phyloP scores from a whole-genome alignment of 2,113 vertebrate genomes.

The Trichomycterus rosablanca region DNA sequence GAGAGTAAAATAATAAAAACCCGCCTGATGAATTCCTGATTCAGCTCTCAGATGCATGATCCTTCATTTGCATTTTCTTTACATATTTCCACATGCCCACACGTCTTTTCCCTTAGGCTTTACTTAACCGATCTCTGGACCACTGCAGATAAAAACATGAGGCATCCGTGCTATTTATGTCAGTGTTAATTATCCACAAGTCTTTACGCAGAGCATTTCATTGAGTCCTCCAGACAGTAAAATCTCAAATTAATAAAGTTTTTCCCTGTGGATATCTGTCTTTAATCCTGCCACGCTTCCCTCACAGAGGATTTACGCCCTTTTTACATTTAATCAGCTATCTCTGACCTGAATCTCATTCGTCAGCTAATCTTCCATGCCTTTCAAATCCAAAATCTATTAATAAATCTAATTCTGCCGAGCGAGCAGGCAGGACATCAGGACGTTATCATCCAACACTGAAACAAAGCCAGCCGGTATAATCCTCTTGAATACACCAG shows the following conservation, averaged over 20 bases:
- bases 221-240: conserved; percentile 50
- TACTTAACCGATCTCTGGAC: too few relatives aligned
- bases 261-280: conserved; percentile 35
- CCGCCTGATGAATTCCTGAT: too few relatives aligned
- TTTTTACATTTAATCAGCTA: conserved; percentile 50
- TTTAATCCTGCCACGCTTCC: conserved; percentile 40
- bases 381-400: conserved; percentile 48
- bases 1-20: too few relatives aligned
- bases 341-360: conserved; percentile 48
- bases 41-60: too few relatives aligned
- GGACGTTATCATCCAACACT: too few relatives aligned
- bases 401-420: conserved; percentile 32
- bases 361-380: conserved; percentile 42
- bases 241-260: conserved; percentile 51
- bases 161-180: conserved; percentile 52
- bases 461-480: conserved; percentile 26
- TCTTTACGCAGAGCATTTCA: conserved; percentile 33
- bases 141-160: conserved; percentile 45
- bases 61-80: too few relatives aligned
- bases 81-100: background rate
- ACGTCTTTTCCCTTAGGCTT: background rate
- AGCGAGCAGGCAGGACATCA: too few relatives aligned
- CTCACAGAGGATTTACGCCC: conserved; percentile 34
- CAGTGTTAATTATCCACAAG: conserved; percentile 58
- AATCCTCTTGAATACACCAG: conserved; percentile 48